Percentiles rank a stretch among this genome's conserved stretches.
phyloP scores from a whole-genome alignment of 2,113 vertebrate species.

The Nerophis ophidion region DNA sequence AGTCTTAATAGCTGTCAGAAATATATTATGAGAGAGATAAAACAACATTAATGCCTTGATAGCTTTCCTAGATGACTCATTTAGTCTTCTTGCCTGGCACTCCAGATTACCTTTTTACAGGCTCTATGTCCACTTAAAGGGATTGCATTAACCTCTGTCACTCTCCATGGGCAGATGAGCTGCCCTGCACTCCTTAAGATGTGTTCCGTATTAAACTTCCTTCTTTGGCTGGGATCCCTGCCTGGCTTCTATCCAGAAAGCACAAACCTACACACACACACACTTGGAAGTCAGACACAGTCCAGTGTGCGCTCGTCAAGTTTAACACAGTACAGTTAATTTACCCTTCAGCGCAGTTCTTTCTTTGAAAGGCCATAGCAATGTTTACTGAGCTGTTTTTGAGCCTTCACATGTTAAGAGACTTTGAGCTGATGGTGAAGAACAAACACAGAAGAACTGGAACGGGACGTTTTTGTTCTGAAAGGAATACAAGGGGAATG shows the following conservation, averaged over 20 bases:
- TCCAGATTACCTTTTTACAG: constrained; percentile 42
- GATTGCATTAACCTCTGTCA: constrained; percentile 60
- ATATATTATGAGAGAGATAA: constrained; percentile 16
- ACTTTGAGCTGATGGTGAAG: background rate
- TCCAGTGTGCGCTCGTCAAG: constrained; percentile 14
- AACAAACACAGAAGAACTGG: background rate
- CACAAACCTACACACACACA: constrained; percentile 5
- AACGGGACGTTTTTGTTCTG: background rate
- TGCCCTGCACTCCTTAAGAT: constrained; percentile 44
- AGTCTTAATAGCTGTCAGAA: constrained; percentile 1
- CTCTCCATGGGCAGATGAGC: constrained; percentile 43
- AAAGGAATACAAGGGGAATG: background rate
- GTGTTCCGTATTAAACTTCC: constrained; percentile 49
- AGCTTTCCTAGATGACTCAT: constrained; percentile 24
- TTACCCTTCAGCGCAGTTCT: constrained; percentile 3
- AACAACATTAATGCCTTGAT: background rate
- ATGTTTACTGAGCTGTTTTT: constrained; percentile 8
- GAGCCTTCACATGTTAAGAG: background rate
- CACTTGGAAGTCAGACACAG: constrained; percentile 28
- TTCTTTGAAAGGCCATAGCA: constrained; percentile 16
- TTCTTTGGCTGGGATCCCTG: constrained; percentile 55
- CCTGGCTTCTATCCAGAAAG: constrained; percentile 48
- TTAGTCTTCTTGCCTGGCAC: constrained; percentile 14
- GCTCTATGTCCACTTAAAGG: constrained; percentile 55
- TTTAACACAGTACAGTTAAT: constrained; percentile 22